Conservation (phyloP, 2,888 invertebrate genomes). For the Macrosiphum euphorbiae region DNA sequence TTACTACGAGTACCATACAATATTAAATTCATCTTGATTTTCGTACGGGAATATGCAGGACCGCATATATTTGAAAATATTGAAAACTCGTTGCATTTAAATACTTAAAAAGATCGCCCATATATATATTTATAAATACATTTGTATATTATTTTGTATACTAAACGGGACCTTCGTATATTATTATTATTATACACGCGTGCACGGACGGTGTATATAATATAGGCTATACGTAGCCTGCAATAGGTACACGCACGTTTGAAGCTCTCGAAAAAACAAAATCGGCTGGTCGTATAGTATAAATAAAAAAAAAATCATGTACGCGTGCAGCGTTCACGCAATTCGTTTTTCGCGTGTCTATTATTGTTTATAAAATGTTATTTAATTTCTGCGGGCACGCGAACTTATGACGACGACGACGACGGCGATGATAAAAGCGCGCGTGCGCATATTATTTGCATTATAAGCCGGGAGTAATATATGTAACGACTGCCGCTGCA, state of each 20-base stretch:
- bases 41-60: too few relatives aligned
- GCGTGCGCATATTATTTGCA: conserved; percentile 23
- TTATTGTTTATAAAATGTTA: conserved; percentile 37
- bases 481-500: background rate
- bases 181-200: background rate
- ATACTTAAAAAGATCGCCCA: background rate
- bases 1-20: too few relatives aligned
- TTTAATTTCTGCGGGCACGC: conserved; percentile 16
- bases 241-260: conserved; percentile 8
- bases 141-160: background rate
- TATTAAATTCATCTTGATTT: too few relatives aligned
- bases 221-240: background rate
- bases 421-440: background rate
- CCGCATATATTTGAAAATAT: background rate
- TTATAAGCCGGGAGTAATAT: conserved; percentile 27
- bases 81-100: background rate
- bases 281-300: background rate
- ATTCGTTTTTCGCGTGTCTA: background rate
- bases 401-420: background rate
- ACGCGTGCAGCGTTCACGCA: background rate
- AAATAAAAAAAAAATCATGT: background rate
- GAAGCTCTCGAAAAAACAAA: background rate
- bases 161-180: background rate
- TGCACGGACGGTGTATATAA: background rate
- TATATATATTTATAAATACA: background rate